These are phyloP conservation scores for Hydroisotoma schaefferi DNA, from an alignment of 2,888 invertebrate species.

Conservation along the genomic window DNA sequence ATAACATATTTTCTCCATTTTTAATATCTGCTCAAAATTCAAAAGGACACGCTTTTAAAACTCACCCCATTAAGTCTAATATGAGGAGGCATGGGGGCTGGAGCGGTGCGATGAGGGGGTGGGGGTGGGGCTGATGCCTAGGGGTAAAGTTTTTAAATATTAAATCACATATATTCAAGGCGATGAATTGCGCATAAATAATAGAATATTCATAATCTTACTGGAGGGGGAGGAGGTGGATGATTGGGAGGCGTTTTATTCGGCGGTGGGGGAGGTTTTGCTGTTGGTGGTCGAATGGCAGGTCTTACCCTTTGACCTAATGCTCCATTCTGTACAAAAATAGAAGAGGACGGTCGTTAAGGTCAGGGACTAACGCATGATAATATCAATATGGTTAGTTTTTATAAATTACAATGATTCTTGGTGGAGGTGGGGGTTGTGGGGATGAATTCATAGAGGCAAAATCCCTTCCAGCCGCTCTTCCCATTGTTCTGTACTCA, in stretches of 20 bases:
- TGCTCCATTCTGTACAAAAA: conserved; percentile 22
- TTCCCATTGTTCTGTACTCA: conserved; percentile 46
- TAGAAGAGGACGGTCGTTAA: no score
- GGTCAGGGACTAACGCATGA: background rate
- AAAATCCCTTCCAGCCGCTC: conserved; percentile 37
- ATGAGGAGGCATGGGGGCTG: conserved; percentile 48
- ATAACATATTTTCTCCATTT: background rate
- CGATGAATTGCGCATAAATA: conserved; percentile 57
- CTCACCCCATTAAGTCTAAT: conserved; percentile 39
- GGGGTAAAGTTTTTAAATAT: conserved; percentile 49
- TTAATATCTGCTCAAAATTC: no score
- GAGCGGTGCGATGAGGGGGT: conserved; percentile 49
- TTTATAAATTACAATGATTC: conserved; percentile 42
- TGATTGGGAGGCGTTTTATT: conserved; percentile 40
- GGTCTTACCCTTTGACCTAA: conserved; percentile 8
- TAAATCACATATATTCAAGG: conserved; percentile 46
- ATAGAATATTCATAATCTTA: conserved; percentile 54
- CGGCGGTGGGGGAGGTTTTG: conserved; percentile 55
- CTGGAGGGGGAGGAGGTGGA: conserved; percentile 55
- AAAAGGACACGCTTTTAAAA: no score
- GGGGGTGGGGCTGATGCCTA: conserved; percentile 51
- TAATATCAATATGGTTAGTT: background rate
- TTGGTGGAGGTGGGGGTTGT: conserved; percentile 49
- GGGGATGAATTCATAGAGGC: conserved; percentile 32
- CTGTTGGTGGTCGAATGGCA: conserved; percentile 54